Conservation (phyloP, 2,888 invertebrate genomes). For the Torymus tubicola region DNA sequence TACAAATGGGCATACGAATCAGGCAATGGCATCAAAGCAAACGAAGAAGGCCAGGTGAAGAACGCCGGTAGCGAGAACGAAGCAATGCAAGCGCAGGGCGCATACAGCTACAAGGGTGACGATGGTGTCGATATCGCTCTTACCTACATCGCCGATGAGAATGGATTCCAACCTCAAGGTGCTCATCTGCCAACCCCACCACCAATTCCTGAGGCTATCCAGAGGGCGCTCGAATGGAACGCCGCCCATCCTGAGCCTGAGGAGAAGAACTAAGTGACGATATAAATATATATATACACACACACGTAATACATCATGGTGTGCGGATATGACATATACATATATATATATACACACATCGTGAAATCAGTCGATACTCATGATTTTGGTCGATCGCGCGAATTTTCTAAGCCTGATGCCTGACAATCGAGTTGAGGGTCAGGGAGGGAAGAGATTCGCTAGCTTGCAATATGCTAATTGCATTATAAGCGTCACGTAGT, state of each 20-base stretch:
- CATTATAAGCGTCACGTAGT: no score
- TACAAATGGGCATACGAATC: conserved; percentile 75
- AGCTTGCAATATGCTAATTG: no score
- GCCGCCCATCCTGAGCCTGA: conserved; percentile 70
- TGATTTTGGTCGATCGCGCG: no score
- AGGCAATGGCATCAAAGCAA: conserved; percentile 76
- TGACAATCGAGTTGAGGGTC: no score
- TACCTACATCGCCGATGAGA: conserved; percentile 82
- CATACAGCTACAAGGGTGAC: conserved; percentile 79
- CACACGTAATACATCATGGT: no score
- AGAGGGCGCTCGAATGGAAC: conserved; percentile 73
- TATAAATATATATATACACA: no score
- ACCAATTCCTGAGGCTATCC: conserved; percentile 73
- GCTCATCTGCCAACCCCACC: conserved; percentile 74
- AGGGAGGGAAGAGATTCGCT: no score
- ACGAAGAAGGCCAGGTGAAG: conserved; percentile 78
- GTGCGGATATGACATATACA: no score
- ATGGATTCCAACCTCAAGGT: conserved; percentile 83
- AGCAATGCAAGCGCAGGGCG: conserved; percentile 75
- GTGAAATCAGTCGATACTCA: no score
- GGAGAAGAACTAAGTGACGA: conserved; percentile 52
- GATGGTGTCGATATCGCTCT: conserved; percentile 81
- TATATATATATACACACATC: no score
- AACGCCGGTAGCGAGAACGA: conserved; percentile 80
- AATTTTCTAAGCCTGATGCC: no score